phyloP scores from a whole-genome alignment of 2,797 vertebrate species.

The Rallus crepitans region DNA sequence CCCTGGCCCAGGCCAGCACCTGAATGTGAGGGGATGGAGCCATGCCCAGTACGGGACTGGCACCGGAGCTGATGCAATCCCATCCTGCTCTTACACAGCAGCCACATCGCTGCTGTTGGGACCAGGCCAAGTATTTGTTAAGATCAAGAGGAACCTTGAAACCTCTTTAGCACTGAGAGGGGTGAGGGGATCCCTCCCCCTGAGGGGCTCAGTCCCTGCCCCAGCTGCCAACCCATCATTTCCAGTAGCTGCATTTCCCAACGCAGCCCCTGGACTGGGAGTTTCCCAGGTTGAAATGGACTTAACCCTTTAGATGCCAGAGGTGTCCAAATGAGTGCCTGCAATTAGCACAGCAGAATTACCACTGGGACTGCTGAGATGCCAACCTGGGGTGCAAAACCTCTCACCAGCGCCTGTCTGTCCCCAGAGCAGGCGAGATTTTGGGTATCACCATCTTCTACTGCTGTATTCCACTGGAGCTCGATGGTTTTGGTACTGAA shows the following conservation, averaged over 20 bases:
- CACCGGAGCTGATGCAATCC: neutral
- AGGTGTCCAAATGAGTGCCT: neutral
- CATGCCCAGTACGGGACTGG: too few relatives aligned
- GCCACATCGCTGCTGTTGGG: neutral
- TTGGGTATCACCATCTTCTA: neutral
- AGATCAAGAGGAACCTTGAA: neutral
- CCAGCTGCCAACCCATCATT: neutral
- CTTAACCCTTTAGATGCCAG: neutral
- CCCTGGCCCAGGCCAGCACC: fast-evolving
- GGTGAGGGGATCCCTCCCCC: neutral
- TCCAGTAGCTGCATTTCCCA: neutral
- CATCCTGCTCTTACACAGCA: neutral
- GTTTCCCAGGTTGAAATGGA: neutral
- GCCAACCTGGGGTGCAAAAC: fast-evolving
- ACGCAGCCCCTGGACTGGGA: neutral
- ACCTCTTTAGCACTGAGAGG: neutral
- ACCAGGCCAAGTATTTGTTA: neutral
- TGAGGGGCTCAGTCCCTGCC: neutral
- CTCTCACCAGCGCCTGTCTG: fast-evolving
- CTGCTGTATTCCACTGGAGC: neutral
- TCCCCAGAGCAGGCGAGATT: too few relatives aligned
- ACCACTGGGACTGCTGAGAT: fast-evolving
- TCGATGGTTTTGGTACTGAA: neutral
- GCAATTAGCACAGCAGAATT: fast-evolving
- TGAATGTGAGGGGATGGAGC: fast-evolving